phyloP scores from a whole-genome alignment of 1,140 invertebrate species.

The Brachionus angularis region DNA sequence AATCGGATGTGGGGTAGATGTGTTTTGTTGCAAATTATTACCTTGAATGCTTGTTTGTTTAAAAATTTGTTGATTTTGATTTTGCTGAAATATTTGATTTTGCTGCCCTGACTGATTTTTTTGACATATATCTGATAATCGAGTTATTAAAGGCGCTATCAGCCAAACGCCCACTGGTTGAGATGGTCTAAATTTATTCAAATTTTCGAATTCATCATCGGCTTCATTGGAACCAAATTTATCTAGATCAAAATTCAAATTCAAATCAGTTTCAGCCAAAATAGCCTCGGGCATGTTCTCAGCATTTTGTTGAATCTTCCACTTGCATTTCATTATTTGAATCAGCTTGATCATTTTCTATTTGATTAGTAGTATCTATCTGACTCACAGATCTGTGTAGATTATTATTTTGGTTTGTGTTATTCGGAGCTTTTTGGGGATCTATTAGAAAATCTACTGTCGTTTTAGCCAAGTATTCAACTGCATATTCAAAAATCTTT shows the following conservation, averaged over 20 bases:
- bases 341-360: conserved; percentile 68
- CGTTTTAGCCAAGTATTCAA: conserved; percentile 26
- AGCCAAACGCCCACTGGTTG: conserved; percentile 68
- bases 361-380: conserved; percentile 2
- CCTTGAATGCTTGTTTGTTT: not conserved
- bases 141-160: conserved; percentile 84
- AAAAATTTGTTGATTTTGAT: conserved; percentile 4
- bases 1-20: not conserved
- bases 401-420: too few relatives aligned
- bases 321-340: conserved; percentile 66
- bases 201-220: not conserved
- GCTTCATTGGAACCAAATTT: not conserved
- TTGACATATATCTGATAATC: conserved; percentile 81
- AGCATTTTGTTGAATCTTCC: conserved; percentile 44
- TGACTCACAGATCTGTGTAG: not conserved
- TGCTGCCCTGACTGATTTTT: conserved; percentile 51
- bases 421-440: conserved; percentile 1
- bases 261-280: conserved; percentile 28
- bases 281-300: not conserved
- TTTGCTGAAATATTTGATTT: too few relatives aligned
- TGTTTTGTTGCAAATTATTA: not conserved
- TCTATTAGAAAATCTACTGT: conserved; percentile 39
- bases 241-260: conserved; percentile 9
- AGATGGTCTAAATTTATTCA: not conserved
- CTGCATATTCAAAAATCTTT: conserved; percentile 68